Conservation (phyloP, 2,888 invertebrate genomes). For the Anaspis maculata region DNA sequence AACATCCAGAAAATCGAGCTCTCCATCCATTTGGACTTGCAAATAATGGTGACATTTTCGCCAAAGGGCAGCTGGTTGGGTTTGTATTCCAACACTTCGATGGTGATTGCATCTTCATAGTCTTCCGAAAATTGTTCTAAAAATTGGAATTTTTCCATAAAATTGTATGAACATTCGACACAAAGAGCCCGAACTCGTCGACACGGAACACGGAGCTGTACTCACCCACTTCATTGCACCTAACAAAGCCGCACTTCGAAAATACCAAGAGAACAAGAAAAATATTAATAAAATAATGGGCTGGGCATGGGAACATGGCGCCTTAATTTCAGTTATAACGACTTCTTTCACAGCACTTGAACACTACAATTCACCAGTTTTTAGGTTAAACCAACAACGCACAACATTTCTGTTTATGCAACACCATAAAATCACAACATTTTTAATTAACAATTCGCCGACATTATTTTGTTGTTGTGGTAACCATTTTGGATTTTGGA, state of each 20-base stretch:
- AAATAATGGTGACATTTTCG: constrained; percentile 46
- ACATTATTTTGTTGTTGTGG: constrained; percentile 31
- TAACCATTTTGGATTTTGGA: constrained; percentile 28
- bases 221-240: constrained; percentile 35
- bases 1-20: constrained; percentile 52
- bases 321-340: constrained; percentile 20
- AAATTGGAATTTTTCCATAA: not conserved
- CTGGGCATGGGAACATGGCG: constrained; percentile 42
- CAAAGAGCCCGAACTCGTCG: too few relatives aligned
- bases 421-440: constrained; percentile 25
- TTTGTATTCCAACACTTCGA: constrained; percentile 35
- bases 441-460: constrained; percentile 29
- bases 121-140: constrained; percentile 24
- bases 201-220: constrained; percentile 7
- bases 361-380: constrained; percentile 22
- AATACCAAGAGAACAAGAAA: constrained; percentile 31
- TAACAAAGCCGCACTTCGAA: constrained; percentile 24
- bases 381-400: constrained; percentile 21
- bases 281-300: constrained; percentile 35
- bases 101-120: constrained; percentile 31
- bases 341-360: constrained; percentile 19
- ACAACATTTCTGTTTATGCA: constrained; percentile 25
- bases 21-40: constrained; percentile 45
- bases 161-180: too few relatives aligned
- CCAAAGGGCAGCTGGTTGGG: constrained; percentile 39